These are phyloP conservation scores for Maconellicoccus hirsutus DNA, from an alignment of 1,140 invertebrate species.

Conservation along the genomic window DNA sequence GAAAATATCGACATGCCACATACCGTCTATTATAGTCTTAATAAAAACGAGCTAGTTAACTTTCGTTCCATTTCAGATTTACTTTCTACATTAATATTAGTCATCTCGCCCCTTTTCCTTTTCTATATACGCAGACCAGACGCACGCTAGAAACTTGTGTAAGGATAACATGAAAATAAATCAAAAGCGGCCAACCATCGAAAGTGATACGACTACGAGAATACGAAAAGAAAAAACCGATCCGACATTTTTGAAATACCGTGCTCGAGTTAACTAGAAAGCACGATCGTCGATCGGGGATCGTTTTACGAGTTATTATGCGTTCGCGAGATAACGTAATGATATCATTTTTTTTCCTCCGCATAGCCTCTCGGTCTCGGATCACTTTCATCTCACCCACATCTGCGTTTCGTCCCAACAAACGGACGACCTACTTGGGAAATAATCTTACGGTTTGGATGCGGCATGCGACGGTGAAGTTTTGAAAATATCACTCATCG, in stretches of 20 bases:
- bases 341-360: too few species aligned
- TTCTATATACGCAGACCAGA: neutral
- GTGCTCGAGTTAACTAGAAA: neutral
- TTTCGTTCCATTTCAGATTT: neutral
- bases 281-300: neutral
- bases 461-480: too few species aligned
- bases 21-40: slow-evolving; percentile 5
- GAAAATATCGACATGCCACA: slow-evolving; percentile 8
- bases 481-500: too few species aligned
- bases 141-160: neutral
- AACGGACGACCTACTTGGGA: neutral
- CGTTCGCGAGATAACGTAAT: too few species aligned
- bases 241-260: neutral
- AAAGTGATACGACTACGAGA: neutral
- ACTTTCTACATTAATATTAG: slow-evolving; percentile 9
- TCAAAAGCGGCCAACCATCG: neutral
- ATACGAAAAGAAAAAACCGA: neutral
- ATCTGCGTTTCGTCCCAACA: neutral
- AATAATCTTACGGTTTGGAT: neutral
- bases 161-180: slow-evolving; percentile 1
- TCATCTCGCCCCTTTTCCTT: neutral
- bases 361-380: too few species aligned
- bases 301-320: neutral
- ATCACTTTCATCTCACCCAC: slow-evolving; percentile 7
- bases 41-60: slow-evolving; percentile 2